Percentiles rank a stretch among this genome's conserved stretches.
phyloP scores from a whole-genome alignment of 2,113 vertebrate species.

The Mixornis gularis region DNA sequence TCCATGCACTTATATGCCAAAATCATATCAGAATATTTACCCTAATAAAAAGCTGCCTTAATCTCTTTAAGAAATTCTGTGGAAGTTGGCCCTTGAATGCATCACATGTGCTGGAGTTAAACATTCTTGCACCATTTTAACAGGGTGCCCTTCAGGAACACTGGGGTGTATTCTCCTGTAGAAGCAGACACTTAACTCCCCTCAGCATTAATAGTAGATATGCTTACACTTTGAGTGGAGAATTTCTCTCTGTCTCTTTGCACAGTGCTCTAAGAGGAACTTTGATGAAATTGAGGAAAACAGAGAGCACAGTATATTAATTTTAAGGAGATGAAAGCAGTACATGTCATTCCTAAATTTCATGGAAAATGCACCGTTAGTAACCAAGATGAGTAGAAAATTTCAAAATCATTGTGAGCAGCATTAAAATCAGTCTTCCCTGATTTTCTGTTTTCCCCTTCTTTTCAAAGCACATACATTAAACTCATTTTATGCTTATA shows the following conservation, averaged over 20 bases:
- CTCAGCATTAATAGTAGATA: slow-evolving; percentile 58
- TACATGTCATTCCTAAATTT: slow-evolving; percentile 60
- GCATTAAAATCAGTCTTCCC: slow-evolving; percentile 66
- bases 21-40: slow-evolving; percentile 36
- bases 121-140: slow-evolving; percentile 52
- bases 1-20: background rate
- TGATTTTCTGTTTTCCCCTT: slow-evolving; percentile 69
- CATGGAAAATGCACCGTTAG: slow-evolving; percentile 60
- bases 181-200: slow-evolving; percentile 65
- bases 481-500: slow-evolving; percentile 77
- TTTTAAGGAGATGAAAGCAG: slow-evolving; percentile 70
- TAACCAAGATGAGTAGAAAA: slow-evolving; percentile 71
- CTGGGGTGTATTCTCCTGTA: slow-evolving; percentile 33
- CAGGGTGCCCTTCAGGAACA: slow-evolving; percentile 60
- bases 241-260: slow-evolving; percentile 67
- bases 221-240: slow-evolving; percentile 17
- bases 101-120: slow-evolving; percentile 52
- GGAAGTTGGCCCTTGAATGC: slow-evolving; percentile 47
- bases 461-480: slow-evolving; percentile 70
- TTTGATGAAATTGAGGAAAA: slow-evolving; percentile 63
- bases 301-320: slow-evolving; percentile 55
- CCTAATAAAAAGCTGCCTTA: background rate
- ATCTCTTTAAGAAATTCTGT: slow-evolving; percentile 15
- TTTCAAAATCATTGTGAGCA: slow-evolving; percentile 70
- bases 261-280: slow-evolving; percentile 55